phyloP scores from a whole-genome alignment of 2,888 invertebrate genomes.

The Lissocephala sabroskyi region DNA sequence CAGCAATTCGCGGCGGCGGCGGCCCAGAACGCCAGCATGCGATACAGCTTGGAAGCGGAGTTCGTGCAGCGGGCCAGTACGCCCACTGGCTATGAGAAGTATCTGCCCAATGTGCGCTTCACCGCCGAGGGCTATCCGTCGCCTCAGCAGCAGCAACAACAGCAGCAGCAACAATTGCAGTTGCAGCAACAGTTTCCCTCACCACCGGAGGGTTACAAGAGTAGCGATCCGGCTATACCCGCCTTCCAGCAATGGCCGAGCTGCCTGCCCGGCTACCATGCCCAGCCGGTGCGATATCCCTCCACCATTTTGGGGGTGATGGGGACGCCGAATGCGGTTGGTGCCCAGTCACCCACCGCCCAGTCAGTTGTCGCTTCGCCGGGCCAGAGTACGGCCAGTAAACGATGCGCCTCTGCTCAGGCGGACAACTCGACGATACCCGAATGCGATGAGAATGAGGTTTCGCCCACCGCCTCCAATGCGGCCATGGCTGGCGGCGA shows the following conservation, averaged over 20 bases:
- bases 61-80: constrained; percentile 75
- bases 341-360: constrained; percentile 26
- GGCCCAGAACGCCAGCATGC: constrained; percentile 74
- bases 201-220: constrained; percentile 81
- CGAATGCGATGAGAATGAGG: constrained; percentile 71
- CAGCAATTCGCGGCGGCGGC: constrained; percentile 66
- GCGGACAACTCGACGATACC: constrained; percentile 72
- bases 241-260: constrained; percentile 74
- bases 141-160: constrained; percentile 39
- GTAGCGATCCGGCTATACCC: constrained; percentile 44
- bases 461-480: constrained; percentile 53
- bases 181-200: constrained; percentile 75
- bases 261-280: constrained; percentile 74
- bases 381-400: constrained; percentile 45
- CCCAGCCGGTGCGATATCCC: constrained; percentile 68
- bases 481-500: constrained; percentile 15
- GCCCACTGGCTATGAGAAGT: constrained; percentile 74
- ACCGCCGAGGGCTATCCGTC: constrained; percentile 87
- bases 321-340: constrained; percentile 3
- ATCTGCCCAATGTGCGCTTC: constrained; percentile 78
- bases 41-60: constrained; percentile 79
- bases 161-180: constrained; percentile 31
- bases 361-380: constrained; percentile 9
- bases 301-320: constrained; percentile 45
- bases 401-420: constrained; percentile 78